Evolutionary conservation across 2,797 vertebrate genomes (phyloP), one percentile per base, ranked within the genome.

Genomic region (Notamacropus eugenii): DNA sequence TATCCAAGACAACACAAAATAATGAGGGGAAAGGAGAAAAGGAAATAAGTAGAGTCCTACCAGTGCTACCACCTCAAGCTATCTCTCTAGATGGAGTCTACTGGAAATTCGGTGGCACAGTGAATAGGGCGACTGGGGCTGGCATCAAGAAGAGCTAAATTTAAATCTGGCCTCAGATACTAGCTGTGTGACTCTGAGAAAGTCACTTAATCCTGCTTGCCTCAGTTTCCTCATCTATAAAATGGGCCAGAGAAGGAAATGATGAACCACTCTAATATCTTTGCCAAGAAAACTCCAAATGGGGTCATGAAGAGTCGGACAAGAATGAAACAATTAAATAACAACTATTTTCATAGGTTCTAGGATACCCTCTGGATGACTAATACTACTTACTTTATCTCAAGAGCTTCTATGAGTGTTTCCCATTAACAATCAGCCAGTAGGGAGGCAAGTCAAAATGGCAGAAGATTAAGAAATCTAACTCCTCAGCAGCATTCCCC

Each of bases 381-480:
- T 82, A 82, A 82, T 82, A 19, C 67, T 82, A 24, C 34, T 22
- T 74, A 40, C n/a, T 82, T 82, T 46, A 82, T 9, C n/a, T 82
- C 16, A 82, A 82, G n/a, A 40, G n/a, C n/a, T 19, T n/a, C 67
- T 24, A 24, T 40, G 16, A 82, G n/a, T 82, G n/a, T 19, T 82
- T 82, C n/a, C 67, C 67, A 40, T 46, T 82, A 46, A 82, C 2
- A 24, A 46, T 40, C 6, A 46, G 4, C n/a, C n/a, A 82, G n/a
- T 46, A 82, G n/a, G 67, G n/a, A 82, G 19, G n/a, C 40, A 46
- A 40, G n/a, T 22, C 34, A 74, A 40, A 14, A 74, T 40, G 31
- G 34, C 5, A 93, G 74, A 90, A 12, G 54, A 92, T 91, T 50
- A 95, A 95, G 50, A 96, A 91, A 14, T 93, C n/a, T 52, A 74